Base-by-base conservation (phyloP, 2,113 vertebrate species). In the Bucco capensis region DNA sequence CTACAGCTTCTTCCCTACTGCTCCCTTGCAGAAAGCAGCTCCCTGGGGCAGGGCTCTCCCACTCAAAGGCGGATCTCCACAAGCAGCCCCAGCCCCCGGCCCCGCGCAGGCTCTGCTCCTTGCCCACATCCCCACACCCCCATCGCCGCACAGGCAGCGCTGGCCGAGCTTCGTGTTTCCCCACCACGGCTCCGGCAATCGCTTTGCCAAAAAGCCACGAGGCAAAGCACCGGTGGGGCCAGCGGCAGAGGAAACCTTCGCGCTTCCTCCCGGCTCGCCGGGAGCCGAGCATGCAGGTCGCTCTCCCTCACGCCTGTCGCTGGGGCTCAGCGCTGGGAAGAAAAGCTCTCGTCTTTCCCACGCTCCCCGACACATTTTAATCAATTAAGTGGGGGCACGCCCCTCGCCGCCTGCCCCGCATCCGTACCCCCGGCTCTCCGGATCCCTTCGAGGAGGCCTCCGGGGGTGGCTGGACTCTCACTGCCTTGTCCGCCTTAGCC, bases 281-380 rank as follows among this genome's bases (percentile, higher is more conserved):
- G n/a, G 53, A 85, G 92, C 93, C 47, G 65, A 40, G 98, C 98
- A 97, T 98, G 98, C 98, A 98, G 98, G 98, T 97, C 97, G 98
- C 98, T 97, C 56, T 79, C 86, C 30, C 50, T 53, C 44, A 30
- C 88, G 97, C 98, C 97, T 98, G 98, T 97, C 27, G 89, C 97
- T 54, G 96, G 67, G 94, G 93, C 96, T 94, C 96, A 90, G 98
- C 90, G 98, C 98, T 99, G 99, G 99, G 99, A 99, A 99, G 98
- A 99, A 99, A 99, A 97, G 97, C 98, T 98, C 98, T 97, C 98
- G 98, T 98, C 98, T 99, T 99, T 99, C 99, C 99, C 99, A 99
- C 99, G 99, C 99, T 99, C 99, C 94, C 97, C 95, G 97, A 98
- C 99, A 99, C 99, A 98, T 99, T 98, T 98, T 98, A 98, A 98